Conservation (phyloP, 2,888 invertebrate genomes). For the Trissoscelio sp. region DNA sequence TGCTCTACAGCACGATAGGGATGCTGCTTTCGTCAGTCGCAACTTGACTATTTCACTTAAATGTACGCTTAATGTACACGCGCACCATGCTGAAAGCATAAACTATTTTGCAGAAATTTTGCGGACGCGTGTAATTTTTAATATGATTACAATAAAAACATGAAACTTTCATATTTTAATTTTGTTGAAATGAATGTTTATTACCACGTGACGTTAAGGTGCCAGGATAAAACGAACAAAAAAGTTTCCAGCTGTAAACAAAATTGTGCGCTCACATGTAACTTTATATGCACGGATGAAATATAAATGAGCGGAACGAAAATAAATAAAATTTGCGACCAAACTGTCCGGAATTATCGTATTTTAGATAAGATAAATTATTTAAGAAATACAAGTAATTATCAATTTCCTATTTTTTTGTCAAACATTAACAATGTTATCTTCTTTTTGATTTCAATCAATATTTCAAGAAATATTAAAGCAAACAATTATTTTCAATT, state of each 20-base stretch:
- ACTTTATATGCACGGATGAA: neutral
- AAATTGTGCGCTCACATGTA: conserved; percentile 3
- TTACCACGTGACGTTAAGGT: conserved; percentile 27
- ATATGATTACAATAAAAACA: conserved; percentile 52
- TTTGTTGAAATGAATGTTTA: conserved; percentile 59
- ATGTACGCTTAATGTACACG: conserved; percentile 37
- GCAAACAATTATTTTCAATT: no score
- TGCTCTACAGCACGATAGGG: conserved; percentile 31
- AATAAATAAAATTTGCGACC: neutral
- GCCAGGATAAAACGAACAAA: conserved; percentile 1
- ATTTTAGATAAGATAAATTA: no score
- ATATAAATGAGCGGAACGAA: neutral
- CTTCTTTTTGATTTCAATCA: no score
- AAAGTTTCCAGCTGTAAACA: conserved; percentile 27
- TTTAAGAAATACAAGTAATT: no score
- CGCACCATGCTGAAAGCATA: conserved; percentile 16
- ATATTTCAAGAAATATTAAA: no score
- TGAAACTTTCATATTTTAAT: conserved; percentile 63
- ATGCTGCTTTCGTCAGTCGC: conserved; percentile 18
- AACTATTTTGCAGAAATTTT: conserved; percentile 47
- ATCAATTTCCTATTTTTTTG: no score
- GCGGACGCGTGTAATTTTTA: conserved; percentile 44
- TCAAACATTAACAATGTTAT: no score
- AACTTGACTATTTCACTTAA: conserved; percentile 54
- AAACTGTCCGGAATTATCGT: no score